Conservation (phyloP, 2,797 vertebrate species). For the Anableps anableps region DNA sequence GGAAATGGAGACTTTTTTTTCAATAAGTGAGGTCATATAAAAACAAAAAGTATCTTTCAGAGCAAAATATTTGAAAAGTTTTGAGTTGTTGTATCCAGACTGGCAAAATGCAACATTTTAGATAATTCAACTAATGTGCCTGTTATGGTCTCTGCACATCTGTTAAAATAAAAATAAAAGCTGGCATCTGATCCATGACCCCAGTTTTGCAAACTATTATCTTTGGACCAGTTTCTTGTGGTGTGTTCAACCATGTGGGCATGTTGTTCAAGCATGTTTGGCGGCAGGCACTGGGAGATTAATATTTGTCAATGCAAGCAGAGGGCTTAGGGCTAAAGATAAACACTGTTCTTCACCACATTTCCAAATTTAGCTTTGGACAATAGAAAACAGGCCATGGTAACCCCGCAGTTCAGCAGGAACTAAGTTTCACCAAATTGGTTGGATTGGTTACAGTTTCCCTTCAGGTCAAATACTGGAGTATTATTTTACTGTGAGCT, state of each 20-base stretch:
- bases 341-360: conserved; percentile 30
- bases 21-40: background rate
- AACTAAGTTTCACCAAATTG: conserved; percentile 26
- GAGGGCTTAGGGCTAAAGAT: background rate
- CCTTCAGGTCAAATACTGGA: conserved; percentile 22
- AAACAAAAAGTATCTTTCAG: background rate
- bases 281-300: background rate
- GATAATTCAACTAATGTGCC: background rate
- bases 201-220: background rate
- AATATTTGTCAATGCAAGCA: background rate
- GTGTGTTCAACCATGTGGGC: background rate
- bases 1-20: background rate
- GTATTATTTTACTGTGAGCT: conserved; percentile 33
- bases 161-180: background rate
- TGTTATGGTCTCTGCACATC: background rate
- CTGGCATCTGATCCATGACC: background rate
- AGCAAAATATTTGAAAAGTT: background rate
- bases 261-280: background rate
- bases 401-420: conserved; percentile 4
- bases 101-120: background rate
- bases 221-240: background rate
- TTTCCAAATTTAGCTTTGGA: conserved; percentile 63
- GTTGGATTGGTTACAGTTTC: conserved; percentile 28
- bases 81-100: background rate
- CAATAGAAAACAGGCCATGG: conserved; percentile 29